Evolutionary conservation across 1,140 invertebrate genomes (phyloP).

Genomic region (Macrostomum lignano): DNA sequence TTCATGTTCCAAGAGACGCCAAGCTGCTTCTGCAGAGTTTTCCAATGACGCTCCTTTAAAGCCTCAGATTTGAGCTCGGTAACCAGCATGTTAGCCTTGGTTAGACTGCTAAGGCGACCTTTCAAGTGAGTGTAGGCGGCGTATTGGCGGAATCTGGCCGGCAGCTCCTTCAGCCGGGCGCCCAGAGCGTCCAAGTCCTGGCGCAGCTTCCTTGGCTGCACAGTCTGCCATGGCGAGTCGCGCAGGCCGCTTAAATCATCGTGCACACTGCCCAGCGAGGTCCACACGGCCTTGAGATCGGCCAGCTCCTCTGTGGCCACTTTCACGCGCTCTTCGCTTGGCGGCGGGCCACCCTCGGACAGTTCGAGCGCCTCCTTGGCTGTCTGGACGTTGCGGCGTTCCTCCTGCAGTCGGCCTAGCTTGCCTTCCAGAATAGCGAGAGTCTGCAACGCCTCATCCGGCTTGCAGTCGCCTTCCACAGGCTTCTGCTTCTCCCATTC

Average conservation of each 20-base stretch:
- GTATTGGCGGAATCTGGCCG: conserved; percentile 73
- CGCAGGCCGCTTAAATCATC: conserved; percentile 82
- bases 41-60: conserved; percentile 97
- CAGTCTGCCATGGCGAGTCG: conserved; percentile 86
- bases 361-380: conserved; percentile 91
- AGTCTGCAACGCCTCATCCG: conserved; percentile 66
- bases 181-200: conserved; percentile 71
- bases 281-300: conserved; percentile 42
- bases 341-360: conserved; percentile 38
- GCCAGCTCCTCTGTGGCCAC: conserved; percentile 84
- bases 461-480: conserved; percentile 48
- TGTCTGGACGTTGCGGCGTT: conserved; percentile 80
- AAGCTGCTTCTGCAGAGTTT: conserved; percentile 68
- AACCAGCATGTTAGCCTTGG: conserved; percentile 85
- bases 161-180: conserved; percentile 71
- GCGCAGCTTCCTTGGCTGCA: conserved; percentile 78
- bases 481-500: conserved; percentile 95
- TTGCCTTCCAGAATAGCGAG: conserved; percentile 72
- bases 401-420: conserved; percentile 72
- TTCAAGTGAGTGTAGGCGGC: conserved; percentile 91
- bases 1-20: conserved; percentile 75
- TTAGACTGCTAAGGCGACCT: conserved; percentile 66
- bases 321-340: conserved; percentile 54
- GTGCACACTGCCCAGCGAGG: conserved; percentile 75
- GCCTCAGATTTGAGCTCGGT: conserved; percentile 94